These are phyloP conservation scores for Corythucha ciliata DNA, from an alignment of 2,888 invertebrate genomes.

Conservation along the genomic window DNA sequence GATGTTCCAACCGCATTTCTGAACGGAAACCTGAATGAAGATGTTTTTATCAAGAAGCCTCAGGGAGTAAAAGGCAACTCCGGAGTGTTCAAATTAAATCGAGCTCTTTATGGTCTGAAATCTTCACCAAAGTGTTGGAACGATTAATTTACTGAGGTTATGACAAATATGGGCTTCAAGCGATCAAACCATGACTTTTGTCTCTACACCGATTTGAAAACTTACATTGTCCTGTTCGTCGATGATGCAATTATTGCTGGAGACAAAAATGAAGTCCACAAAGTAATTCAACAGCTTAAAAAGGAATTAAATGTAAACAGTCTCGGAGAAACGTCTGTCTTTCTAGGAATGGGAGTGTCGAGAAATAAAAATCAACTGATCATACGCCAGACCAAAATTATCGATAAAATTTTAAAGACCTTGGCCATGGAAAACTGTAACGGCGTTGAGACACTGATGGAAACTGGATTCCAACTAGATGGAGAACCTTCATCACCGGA, in stretches of 20 bases:
- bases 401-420: constrained; percentile 6
- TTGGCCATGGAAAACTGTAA: constrained; percentile 16
- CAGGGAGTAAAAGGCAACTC: constrained; percentile 9
- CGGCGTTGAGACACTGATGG: constrained; percentile 22
- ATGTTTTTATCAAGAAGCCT: constrained; percentile 22
- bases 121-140: constrained; percentile 25
- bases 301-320: constrained; percentile 21
- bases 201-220: constrained; percentile 1
- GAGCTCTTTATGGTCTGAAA: constrained; percentile 4
- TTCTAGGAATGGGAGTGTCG: constrained; percentile 21
- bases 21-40: constrained; percentile 9
- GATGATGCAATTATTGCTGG: constrained; percentile 23
- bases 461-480: constrained; percentile 14
- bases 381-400: constrained; percentile 15
- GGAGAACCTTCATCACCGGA: constrained; percentile 1
- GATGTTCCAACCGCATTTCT: constrained; percentile 9
- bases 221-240: constrained; percentile 15
- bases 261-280: constrained; percentile 4
- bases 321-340: constrained; percentile 14
- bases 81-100: constrained; percentile 6
- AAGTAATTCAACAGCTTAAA: constrained; percentile 13
- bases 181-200: constrained; percentile 6
- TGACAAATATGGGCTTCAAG: background rate
- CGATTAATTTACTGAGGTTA: constrained; percentile 12
- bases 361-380: constrained; percentile 9